Evolutionary conservation across 2,797 vertebrate species (phyloP).

Genomic region (Sebastes wilsoni): DNA sequence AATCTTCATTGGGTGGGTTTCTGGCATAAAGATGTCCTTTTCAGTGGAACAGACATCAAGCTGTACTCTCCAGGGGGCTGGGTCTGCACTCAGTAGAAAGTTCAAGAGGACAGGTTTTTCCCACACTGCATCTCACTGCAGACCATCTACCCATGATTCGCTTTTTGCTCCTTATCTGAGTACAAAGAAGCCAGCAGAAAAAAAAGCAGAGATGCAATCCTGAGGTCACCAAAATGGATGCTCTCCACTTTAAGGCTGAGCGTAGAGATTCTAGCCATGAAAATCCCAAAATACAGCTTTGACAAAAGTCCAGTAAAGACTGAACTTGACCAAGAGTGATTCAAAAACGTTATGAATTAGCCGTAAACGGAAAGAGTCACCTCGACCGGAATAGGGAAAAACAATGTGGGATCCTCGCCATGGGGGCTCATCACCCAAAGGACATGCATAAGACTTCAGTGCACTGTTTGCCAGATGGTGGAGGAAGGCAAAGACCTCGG

Average conservation of each 20-base stretch:
- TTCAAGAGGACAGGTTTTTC: slow-evolving; percentile 70
- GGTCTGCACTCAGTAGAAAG: slow-evolving; percentile 35
- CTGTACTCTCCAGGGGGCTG: slow-evolving; percentile 33
- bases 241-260: not conserved
- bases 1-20: slow-evolving; percentile 8
- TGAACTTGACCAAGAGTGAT: not conserved
- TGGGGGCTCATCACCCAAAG: not conserved
- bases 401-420: not conserved
- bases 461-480: slow-evolving; percentile 1
- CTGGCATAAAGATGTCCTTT: slow-evolving; percentile 32
- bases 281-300: not conserved
- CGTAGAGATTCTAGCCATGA: not conserved
- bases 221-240: not conserved
- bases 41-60: slow-evolving; percentile 47
- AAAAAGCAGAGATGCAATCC: not conserved
- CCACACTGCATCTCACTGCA: slow-evolving; percentile 45
- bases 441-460: not conserved
- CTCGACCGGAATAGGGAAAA: not conserved
- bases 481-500: not conserved
- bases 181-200: not conserved
- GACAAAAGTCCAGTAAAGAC: not conserved
- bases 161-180: slow-evolving; percentile 6
- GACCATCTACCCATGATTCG: slow-evolving; percentile 5
- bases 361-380: not conserved
- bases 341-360: not conserved